These are phyloP conservation scores for Tetraodon nigroviridis DNA, from an alignment of 2,113 vertebrate genomes.

Conservation along the genomic window DNA sequence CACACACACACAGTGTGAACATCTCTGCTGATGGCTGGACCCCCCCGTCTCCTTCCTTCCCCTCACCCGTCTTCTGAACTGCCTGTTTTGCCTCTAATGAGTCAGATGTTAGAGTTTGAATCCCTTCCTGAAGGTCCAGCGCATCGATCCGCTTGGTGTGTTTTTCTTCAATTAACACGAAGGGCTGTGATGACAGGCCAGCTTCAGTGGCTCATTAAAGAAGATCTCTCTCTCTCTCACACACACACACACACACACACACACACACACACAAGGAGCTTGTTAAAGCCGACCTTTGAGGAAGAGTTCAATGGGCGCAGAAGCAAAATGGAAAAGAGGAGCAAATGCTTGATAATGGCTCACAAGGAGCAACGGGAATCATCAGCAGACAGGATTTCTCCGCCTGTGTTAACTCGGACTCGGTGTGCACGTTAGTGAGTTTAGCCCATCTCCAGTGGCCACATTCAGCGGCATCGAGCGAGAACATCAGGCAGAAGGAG, in stretches of 20 bases:
- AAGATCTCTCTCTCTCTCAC: not conserved
- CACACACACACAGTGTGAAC: constrained; percentile 21
- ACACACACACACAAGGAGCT: constrained; percentile 42
- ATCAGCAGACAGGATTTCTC: not conserved
- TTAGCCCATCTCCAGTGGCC: too few species aligned
- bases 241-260: constrained; percentile 20
- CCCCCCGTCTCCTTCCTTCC: not conserved
- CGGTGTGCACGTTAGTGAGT: too few species aligned
- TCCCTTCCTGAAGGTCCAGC: constrained; percentile 39
- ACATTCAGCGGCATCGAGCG: too few species aligned
- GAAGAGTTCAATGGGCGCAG: constrained; percentile 18
- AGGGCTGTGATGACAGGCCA: constrained; percentile 37
- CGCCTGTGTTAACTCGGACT: too few species aligned
- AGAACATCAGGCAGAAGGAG: too few species aligned
- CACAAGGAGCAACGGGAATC: not conserved
- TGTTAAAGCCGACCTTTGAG: constrained; percentile 66
- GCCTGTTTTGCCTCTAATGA: constrained; percentile 43
- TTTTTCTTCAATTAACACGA: constrained; percentile 49
- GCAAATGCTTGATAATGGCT: not conserved
- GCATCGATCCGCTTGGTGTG: constrained; percentile 60
- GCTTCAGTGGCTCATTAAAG: constrained; percentile 40
- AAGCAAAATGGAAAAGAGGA: constrained; percentile 5
- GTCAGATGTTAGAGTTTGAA: constrained; percentile 43
- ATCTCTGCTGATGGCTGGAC: constrained; percentile 17
- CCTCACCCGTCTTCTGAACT: constrained; percentile 20